Conservation (phyloP, 1,140 invertebrate genomes). For the Daktulosphaira vitifoliae region DNA sequence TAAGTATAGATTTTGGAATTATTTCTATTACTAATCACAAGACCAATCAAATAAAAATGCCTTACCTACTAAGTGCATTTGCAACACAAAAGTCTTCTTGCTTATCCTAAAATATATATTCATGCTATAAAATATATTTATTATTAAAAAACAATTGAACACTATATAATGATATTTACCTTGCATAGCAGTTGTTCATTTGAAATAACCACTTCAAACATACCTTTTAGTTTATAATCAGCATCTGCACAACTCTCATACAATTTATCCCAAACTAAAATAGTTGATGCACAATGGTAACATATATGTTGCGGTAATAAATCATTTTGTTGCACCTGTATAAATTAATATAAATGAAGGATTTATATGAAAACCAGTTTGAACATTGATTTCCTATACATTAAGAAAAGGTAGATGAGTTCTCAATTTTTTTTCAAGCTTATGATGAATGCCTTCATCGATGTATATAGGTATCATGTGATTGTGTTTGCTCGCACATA, state of each 20-base stretch:
- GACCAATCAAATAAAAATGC: too few species aligned
- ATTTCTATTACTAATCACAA: too few species aligned
- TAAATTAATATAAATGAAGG: too few species aligned
- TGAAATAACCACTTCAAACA: constrained; percentile 21
- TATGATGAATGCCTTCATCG: constrained; percentile 48
- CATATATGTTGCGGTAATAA: constrained; percentile 53
- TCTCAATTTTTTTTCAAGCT: constrained; percentile 50
- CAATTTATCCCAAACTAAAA: constrained; percentile 56
- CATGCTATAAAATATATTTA: too few species aligned
- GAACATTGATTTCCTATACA: too few species aligned
- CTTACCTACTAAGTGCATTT: too few species aligned
- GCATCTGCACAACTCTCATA: constrained; percentile 49
- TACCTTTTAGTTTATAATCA: constrained; percentile 45
- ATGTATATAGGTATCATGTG: constrained; percentile 50
- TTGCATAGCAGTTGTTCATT: neutral
- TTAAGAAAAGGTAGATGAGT: constrained; percentile 49
- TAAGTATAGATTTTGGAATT: too few species aligned
- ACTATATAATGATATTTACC: too few species aligned
- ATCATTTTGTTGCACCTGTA: constrained; percentile 50
- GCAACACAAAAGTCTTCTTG: too few species aligned
- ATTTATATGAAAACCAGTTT: too few species aligned
- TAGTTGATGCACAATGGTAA: constrained; percentile 52
- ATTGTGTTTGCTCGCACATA: constrained; percentile 49
- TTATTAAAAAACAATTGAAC: too few species aligned
- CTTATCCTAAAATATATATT: too few species aligned